Evolutionary conservation across 2,797 vertebrate species (phyloP), one percentile per base, ranked within the genome.

Genomic region (Acipenser oxyrinchus): DNA sequence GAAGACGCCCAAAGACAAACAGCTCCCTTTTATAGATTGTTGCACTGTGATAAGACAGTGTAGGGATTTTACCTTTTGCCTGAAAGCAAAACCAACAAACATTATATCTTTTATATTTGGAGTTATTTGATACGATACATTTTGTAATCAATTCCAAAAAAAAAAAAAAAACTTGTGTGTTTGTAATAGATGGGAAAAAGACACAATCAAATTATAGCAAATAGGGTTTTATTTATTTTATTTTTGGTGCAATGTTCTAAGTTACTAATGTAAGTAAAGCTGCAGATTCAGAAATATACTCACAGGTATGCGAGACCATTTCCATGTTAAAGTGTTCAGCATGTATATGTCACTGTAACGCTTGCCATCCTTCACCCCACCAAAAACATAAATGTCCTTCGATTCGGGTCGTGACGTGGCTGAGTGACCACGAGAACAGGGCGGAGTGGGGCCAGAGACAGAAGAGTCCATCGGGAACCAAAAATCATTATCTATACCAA

Each of bases 261-360:
- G 8, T 9, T 3, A 6, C 8, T 10, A 53, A 51, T 8, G 18
- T 2, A 9, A n/a, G 10, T 60, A 48, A 12, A 13, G 51, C n/a
- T 60, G 13, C 11, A 53, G 12, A 53, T 9, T 53, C 11, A 9
- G 37, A 37, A 37, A 4, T 53, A 18, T 66, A 83, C 93, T 84
- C 79, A 96, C 94, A 75, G 78, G 74, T 65, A 96, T 76, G 7
- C 79, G 76, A 63, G 81, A 90, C 94, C 94, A 96, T 67, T 89
- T 93, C 94, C 94, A 96, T 73, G 86, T 90, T 71, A 85, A 60
- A 1, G 93, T 95, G 72, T 92, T 85, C 61, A 96, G 86, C 76
- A 93, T 73, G 77, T 92, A 87, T 59, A 95, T 71, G 68, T 85
- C 80, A 11, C 80, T 85, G 74, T 86, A 88, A 68, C 81, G 64